Conservation (phyloP, 2,888 invertebrate species). For the Phalera bucephala region DNA sequence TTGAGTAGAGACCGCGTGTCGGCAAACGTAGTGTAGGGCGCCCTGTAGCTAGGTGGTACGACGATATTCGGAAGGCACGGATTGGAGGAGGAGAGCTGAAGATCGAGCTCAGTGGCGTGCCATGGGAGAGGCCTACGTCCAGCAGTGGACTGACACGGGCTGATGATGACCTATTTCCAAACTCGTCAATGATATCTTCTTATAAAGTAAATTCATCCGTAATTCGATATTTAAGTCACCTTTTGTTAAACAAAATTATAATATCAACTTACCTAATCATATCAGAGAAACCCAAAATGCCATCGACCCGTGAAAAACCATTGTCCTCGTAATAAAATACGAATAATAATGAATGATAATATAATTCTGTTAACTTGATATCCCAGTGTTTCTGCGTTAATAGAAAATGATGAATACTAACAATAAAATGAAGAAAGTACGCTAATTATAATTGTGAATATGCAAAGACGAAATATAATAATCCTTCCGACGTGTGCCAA, state of each 20-base stretch:
- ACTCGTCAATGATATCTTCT: no score
- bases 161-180: no score
- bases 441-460: constrained; percentile 35
- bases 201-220: no score
- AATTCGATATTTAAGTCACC: constrained; percentile 32
- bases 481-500: constrained; percentile 41
- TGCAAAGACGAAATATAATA: constrained; percentile 36
- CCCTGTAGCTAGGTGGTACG: no score
- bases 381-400: constrained; percentile 3
- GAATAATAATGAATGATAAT: constrained; percentile 19
- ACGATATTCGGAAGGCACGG: no score
- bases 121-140: no score
- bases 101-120: no score
- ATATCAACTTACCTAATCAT: constrained; percentile 41
- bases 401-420: constrained; percentile 17
- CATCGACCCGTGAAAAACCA: constrained; percentile 2
- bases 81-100: no score
- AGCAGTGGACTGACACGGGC: no score
- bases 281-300: constrained; percentile 31
- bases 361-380: constrained; percentile 13
- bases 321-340: constrained; percentile 8
- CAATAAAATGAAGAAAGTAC: constrained; percentile 18
- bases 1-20: no score
- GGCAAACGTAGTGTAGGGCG: no score
- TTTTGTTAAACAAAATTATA: constrained; percentile 37